phyloP scores from a whole-genome alignment of 2,888 invertebrate species.

The Pilophorus perplexus region DNA sequence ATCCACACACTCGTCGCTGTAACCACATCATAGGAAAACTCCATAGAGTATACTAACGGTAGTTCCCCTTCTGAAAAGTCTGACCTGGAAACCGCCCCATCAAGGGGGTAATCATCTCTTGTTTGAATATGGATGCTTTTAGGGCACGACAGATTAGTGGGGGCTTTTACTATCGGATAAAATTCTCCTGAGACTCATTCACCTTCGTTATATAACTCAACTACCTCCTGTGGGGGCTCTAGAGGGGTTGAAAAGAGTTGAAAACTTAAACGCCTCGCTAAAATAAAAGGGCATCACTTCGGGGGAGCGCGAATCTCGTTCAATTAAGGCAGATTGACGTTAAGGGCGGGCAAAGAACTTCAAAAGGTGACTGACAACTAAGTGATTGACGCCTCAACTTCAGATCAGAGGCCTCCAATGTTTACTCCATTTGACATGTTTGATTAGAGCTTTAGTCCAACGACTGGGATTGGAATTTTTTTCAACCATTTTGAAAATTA shows the following conservation, averaged over 20 bases:
- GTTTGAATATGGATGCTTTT: slow-evolving; percentile 4
- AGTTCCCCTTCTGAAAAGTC: too few species aligned
- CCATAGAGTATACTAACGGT: too few species aligned
- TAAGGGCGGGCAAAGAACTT: too few species aligned
- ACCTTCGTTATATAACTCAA: background rate
- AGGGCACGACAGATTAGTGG: slow-evolving; percentile 1
- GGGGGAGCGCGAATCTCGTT: background rate
- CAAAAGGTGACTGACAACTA: too few species aligned
- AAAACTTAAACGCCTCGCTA: background rate
- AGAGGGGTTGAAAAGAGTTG: background rate
- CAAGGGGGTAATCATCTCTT: slow-evolving; percentile 10
- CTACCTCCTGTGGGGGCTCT: background rate
- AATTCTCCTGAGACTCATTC: slow-evolving; percentile 4
- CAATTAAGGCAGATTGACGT: background rate
- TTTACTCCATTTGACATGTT: too few species aligned
- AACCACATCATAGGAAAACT: too few species aligned
- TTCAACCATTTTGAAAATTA: too few species aligned
- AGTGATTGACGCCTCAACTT: too few species aligned
- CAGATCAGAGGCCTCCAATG: too few species aligned
- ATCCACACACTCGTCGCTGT: too few species aligned
- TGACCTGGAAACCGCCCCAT: background rate
- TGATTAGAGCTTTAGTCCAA: too few species aligned
- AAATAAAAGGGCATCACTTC: background rate
- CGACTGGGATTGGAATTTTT: too few species aligned
- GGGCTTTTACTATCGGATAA: slow-evolving; percentile 5